phyloP scores from a whole-genome alignment of 2,797 vertebrate species.

The Zenarchopterus dispar region DNA sequence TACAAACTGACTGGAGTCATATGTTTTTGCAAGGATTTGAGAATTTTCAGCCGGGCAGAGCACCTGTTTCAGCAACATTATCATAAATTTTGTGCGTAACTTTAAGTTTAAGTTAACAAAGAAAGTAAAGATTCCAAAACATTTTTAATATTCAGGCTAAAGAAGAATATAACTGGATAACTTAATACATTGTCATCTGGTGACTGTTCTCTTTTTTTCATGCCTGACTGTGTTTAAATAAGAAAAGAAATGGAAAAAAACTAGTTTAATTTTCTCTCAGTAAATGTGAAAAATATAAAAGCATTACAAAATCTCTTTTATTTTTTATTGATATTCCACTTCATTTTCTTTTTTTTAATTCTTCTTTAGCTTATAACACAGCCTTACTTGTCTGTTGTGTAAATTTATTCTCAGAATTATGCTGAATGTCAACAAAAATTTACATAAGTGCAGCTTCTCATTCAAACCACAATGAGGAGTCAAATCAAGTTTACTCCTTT shows the following conservation, averaged over 20 bases:
- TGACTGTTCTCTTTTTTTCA: too few relatives aligned
- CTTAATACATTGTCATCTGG: too few relatives aligned
- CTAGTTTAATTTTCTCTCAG: conserved; percentile 22
- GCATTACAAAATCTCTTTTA: conserved; percentile 3
- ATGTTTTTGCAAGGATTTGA: too few relatives aligned
- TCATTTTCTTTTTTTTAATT: conserved; percentile 20
- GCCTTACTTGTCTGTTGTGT: conserved; percentile 31
- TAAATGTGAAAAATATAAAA: conserved; percentile 35
- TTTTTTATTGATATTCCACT: conserved; percentile 21
- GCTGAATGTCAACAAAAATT: conserved; percentile 25
- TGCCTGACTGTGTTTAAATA: not conserved
- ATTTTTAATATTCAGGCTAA: too few relatives aligned
- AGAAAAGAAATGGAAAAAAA: conserved; percentile 10
- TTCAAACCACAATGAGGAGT: conserved; percentile 18
- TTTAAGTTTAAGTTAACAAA: too few relatives aligned
- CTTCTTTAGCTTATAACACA: conserved; percentile 6
- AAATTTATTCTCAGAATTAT: conserved; percentile 22
- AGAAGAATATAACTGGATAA: too few relatives aligned
- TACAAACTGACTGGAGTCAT: too few relatives aligned
- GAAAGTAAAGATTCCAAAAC: too few relatives aligned
- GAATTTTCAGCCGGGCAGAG: too few relatives aligned
- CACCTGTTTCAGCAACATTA: too few relatives aligned
- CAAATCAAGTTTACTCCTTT: conserved; percentile 17
- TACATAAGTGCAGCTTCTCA: conserved; percentile 2
- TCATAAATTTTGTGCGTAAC: too few relatives aligned